Evolutionary conservation across 2,113 vertebrate genomes (phyloP).

Genomic region (Chionodraco myersi): DNA sequence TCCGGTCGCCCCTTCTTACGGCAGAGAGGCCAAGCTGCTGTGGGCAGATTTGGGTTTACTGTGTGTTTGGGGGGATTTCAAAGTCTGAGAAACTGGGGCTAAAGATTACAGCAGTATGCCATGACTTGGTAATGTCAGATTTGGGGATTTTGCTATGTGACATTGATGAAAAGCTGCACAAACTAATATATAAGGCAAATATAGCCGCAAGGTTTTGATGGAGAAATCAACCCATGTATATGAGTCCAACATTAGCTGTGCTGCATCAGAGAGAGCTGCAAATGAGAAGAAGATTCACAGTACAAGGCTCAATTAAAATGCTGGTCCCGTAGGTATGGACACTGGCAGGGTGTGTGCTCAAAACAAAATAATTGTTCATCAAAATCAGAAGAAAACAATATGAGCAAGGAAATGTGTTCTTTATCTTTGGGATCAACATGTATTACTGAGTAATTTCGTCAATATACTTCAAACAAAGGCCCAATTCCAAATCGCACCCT

Average conservation of each 20-base stretch:
- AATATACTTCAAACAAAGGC: neutral
- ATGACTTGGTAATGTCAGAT: slow-evolving; percentile 48
- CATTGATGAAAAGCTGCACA: slow-evolving; percentile 32
- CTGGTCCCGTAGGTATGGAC: neutral
- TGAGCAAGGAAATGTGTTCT: neutral
- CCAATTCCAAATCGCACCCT: too few relatives aligned
- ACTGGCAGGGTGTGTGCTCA: neutral
- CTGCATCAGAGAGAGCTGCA: neutral
- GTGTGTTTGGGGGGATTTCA: slow-evolving; percentile 54
- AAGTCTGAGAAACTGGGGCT: slow-evolving; percentile 49
- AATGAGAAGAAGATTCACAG: slow-evolving; percentile 3
- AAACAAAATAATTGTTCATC: neutral
- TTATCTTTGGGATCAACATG: neutral
- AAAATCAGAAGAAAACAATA: neutral
- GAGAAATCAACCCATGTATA: neutral
- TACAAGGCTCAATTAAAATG: neutral
- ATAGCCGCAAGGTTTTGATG: neutral
- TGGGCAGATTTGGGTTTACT: slow-evolving; percentile 52
- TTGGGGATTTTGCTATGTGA: slow-evolving; percentile 34
- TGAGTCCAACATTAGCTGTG: neutral
- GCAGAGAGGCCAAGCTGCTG: slow-evolving; percentile 42
- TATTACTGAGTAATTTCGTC: neutral
- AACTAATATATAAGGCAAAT: slow-evolving; percentile 29
- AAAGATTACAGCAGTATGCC: slow-evolving; percentile 57
- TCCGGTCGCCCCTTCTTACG: slow-evolving; percentile 1